phyloP scores from a whole-genome alignment of 35 echinoderm and acorn worm genomes.

The Holothuria glaberrima region DNA sequence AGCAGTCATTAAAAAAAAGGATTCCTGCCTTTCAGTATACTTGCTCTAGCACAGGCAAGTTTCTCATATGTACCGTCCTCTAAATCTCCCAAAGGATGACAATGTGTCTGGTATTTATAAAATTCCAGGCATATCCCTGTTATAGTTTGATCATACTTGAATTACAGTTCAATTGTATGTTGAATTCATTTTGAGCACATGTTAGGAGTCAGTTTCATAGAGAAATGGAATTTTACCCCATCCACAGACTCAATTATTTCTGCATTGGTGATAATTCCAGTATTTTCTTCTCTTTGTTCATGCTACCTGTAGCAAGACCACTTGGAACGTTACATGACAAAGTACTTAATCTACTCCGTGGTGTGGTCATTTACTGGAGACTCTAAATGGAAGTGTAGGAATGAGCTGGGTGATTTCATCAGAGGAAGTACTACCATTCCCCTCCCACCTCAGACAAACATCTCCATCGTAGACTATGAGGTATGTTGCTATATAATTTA shows the following conservation, averaged over 20 bases:
- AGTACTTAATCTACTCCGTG: conserved; percentile 87
- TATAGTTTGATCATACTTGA: neutral
- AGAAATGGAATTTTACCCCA: neutral
- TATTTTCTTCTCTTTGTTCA: neutral
- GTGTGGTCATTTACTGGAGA: conserved; percentile 98
- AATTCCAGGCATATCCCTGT: no score
- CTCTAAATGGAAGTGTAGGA: conserved; percentile 82
- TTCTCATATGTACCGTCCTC: no score
- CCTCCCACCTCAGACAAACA: conserved; percentile 81
- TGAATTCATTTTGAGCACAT: neutral
- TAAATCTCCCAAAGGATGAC: no score
- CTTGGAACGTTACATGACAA: conserved; percentile 89
- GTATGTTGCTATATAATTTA: conserved; percentile 21
- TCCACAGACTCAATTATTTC: neutral
- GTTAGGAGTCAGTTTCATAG: neutral
- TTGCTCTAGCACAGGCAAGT: no score
- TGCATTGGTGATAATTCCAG: neutral
- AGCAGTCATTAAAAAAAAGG: no score
- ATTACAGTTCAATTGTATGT: neutral
- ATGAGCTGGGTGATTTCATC: conserved; percentile 94
- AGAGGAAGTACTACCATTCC: conserved; percentile 92
- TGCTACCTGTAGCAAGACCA: conserved; percentile 79
- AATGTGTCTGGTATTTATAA: no score
- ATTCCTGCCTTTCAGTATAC: no score
- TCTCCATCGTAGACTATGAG: conserved; percentile 94